Base-by-base conservation (phyloP, 2,888 invertebrate genomes). In the Biston stratarius region DNA sequence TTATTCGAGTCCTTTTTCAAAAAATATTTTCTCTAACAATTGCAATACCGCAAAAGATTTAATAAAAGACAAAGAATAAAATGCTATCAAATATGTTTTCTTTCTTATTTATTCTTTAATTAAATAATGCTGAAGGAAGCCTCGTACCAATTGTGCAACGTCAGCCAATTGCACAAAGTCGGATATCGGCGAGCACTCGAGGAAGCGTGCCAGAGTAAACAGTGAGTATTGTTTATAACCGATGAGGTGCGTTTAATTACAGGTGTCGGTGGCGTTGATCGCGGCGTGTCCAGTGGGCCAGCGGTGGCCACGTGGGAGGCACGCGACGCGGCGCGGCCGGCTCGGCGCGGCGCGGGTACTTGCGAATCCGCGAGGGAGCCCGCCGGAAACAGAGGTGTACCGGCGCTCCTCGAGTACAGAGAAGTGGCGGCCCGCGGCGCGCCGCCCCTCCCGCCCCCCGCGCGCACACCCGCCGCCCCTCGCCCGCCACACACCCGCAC, bases 341-440 rank as follows among this genome's bases (percentile, higher is more conserved):
- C 83, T 84, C 86, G 87, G 83, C 83, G 83, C 83, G 83, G 81
- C 79, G 81, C 83, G 71, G 69, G 72, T 69, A 87, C 87, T 90
- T 88, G 88, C 85, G 88, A 87, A 89, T 84, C 87, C 91, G 91
- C 92, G 90, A 90, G 92, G 85, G 86, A 85, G 91, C 90, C 88
- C 87, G 89, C 92, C 93, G 92, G 93, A 92, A 93, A 91, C 92
- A 89, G 93, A 92, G 92, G 92, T 92, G 91, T 91, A 89, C 90
- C 91, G 91, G 92, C 88, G 91, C 92, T 91, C 93, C 90, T 90
- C 90, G 91, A 91, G 91, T 83, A 91, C 92, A 91, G 92, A 90
- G 91, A 88, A 92, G 91, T 91, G 90, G 90, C 92, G 89, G 90
- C 87, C 89, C 90, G 91, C 90, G 90, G 90, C 89, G 86, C 86